Conservation (phyloP, 2,797 vertebrate species). For the Sorex maritimensis region DNA sequence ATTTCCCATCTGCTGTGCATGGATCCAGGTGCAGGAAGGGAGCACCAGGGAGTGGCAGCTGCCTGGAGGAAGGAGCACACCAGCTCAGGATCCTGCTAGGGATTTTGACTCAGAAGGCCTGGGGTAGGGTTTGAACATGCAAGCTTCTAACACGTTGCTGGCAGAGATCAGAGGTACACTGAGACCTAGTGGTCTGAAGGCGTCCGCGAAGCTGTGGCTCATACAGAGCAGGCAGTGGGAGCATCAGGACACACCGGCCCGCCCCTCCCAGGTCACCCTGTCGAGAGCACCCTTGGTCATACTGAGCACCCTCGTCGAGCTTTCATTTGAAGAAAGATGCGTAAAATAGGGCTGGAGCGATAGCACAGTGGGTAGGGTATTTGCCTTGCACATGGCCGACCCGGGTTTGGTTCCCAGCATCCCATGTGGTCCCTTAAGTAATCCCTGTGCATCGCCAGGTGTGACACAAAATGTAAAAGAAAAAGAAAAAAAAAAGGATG, state of each 20-base stretch:
- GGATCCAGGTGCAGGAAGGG: no score
- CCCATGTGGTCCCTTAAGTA: no score
- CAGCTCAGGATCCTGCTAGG: neutral
- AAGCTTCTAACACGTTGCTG: neutral
- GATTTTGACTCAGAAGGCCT: neutral
- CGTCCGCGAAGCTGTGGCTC: accelerated
- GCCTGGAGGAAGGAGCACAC: neutral
- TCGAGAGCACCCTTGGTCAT: neutral
- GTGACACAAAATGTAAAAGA: no score
- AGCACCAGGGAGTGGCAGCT: neutral
- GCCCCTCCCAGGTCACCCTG: accelerated
- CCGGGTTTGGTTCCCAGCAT: no score
- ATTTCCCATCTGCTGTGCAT: neutral
- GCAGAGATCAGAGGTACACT: neutral
- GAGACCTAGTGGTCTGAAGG: accelerated
- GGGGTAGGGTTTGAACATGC: neutral
- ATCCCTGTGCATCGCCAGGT: no score
- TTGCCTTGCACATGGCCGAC: no score
- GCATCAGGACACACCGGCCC: accelerated
- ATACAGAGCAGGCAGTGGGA: accelerated
- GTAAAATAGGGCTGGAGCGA: neutral
- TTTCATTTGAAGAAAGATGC: conserved; percentile 6
- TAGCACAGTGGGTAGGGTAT: no score
- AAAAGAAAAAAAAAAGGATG: neutral
- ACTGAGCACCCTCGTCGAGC: neutral